Evolutionary conservation across 2,888 invertebrate genomes (phyloP).

Genomic region (Sepioteuthis lessoniana): DNA sequence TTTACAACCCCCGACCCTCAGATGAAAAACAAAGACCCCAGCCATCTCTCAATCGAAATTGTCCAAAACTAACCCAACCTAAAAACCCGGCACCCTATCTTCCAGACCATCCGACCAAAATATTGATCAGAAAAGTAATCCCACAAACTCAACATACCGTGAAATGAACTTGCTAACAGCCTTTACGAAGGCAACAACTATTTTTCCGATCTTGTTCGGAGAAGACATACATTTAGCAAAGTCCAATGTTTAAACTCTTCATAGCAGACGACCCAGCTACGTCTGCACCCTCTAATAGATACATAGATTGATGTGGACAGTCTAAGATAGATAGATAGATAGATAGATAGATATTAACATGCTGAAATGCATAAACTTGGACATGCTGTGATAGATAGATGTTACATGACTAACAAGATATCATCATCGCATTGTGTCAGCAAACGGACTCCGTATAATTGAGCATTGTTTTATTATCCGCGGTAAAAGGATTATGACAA

Average conservation of each 20-base stretch:
- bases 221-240: not conserved
- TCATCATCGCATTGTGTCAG: too few relatives aligned
- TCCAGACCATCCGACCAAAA: not conserved
- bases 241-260: not conserved
- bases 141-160: not conserved
- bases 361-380: too few relatives aligned
- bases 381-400: too few relatives aligned
- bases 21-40: not conserved
- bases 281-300: too few relatives aligned
- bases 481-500: too few relatives aligned
- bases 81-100: not conserved
- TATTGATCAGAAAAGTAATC: not conserved
- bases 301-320: too few relatives aligned
- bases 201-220: not conserved
- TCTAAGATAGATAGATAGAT: too few relatives aligned
- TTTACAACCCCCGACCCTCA: not conserved
- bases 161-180: constrained; percentile 8
- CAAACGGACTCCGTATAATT: too few relatives aligned
- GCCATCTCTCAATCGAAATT: not conserved
- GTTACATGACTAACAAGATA: too few relatives aligned
- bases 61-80: not conserved
- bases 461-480: too few relatives aligned
- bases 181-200: not conserved
- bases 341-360: too few relatives aligned
- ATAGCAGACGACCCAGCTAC: too few relatives aligned